Evolutionary conservation across 1,140 invertebrate genomes (phyloP).

Genomic region (Drosophila punjabiensis): DNA sequence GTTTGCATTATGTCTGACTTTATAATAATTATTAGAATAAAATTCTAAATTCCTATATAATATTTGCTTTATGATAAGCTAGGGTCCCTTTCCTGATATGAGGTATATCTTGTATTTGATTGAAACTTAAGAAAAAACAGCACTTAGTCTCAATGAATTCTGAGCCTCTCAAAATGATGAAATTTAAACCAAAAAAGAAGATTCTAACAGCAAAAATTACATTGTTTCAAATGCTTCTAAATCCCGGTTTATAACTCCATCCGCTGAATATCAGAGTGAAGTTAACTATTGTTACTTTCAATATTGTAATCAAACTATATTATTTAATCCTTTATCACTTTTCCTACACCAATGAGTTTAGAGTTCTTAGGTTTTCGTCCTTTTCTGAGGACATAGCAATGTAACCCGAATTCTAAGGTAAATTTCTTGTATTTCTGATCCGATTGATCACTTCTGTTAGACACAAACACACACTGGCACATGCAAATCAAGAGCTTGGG

Average conservation of each 20-base stretch:
- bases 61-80: not conserved
- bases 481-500: slow-evolving; percentile 38
- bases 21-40: too few relatives aligned
- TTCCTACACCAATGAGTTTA: not conserved
- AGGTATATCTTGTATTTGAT: not conserved
- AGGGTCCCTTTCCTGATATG: not conserved
- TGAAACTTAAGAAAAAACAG: not conserved
- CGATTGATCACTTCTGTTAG: slow-evolving; percentile 37
- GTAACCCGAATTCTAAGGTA: slow-evolving; percentile 4
- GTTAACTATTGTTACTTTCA: too few relatives aligned
- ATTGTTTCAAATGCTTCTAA: not conserved
- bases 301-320: too few relatives aligned
- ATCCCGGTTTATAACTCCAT: not conserved
- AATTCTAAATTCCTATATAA: too few relatives aligned
- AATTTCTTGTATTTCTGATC: slow-evolving; percentile 10
- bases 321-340: not conserved
- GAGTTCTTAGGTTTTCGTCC: slow-evolving; percentile 8
- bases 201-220: not conserved
- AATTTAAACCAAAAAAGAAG: not conserved
- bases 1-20: too few relatives aligned
- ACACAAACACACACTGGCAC: slow-evolving; percentile 23
- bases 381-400: not conserved
- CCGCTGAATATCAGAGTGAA: too few relatives aligned
- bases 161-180: not conserved
- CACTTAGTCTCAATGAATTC: not conserved